Conservation (phyloP, 2,888 invertebrate species). For the Ichneumon xanthorius region DNA sequence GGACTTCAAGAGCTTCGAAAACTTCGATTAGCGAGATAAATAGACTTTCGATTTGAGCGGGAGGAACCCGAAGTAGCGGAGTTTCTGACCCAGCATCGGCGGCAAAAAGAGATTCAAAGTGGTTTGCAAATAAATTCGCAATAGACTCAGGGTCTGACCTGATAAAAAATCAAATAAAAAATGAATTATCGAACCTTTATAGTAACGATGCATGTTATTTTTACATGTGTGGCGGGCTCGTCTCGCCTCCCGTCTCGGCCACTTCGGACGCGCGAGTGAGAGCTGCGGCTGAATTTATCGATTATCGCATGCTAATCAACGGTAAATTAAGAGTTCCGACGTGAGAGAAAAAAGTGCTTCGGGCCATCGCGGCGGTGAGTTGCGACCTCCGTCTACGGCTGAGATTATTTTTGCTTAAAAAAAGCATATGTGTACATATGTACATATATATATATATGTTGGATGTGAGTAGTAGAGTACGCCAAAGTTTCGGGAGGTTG, state of each 20-base stretch:
- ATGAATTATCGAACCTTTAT: neutral
- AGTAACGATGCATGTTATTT: neutral
- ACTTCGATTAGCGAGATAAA: neutral
- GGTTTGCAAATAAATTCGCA: conserved; percentile 12
- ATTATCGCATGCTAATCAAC: conserved; percentile 37
- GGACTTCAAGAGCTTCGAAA: neutral
- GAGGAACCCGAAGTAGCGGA: too few species aligned
- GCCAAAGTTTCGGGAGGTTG: conserved; percentile 8
- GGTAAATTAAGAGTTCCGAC: neutral
- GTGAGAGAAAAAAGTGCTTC: neutral
- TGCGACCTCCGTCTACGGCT: neutral
- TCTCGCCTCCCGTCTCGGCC: neutral
- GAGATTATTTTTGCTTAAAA: conserved; percentile 6
- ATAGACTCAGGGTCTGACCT: neutral
- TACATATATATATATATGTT: neutral
- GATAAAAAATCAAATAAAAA: neutral
- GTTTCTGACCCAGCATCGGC: neutral
- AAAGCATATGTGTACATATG: neutral
- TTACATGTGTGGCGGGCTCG: conserved; percentile 6
- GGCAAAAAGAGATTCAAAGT: neutral
- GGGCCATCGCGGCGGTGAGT: neutral
- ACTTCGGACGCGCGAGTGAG: neutral
- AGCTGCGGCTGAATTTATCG: neutral
- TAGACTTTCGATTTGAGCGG: neutral
- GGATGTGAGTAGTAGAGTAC: neutral